These are phyloP conservation scores for Strongylocentrotus purpuratus DNA, from an alignment of 35 echinoderm and acorn worm species.

Conservation along the genomic window DNA sequence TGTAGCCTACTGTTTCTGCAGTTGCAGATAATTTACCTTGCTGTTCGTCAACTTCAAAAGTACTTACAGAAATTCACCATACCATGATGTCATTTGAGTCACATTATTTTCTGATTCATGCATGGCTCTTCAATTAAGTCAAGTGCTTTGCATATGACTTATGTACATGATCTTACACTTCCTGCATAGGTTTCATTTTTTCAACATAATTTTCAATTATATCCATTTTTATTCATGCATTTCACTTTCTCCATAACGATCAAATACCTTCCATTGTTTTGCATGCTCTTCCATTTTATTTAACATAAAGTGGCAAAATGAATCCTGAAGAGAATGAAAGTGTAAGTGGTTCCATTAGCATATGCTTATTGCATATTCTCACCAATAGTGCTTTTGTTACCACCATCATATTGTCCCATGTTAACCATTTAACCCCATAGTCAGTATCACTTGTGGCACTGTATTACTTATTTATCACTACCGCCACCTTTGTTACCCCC, in stretches of 20 bases:
- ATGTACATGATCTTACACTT: too few relatives aligned
- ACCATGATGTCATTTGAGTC: not conserved
- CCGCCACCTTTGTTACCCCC: not conserved
- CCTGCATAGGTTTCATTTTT: too few relatives aligned
- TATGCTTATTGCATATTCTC: not conserved
- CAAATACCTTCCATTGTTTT: not conserved
- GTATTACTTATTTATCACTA: not conserved
- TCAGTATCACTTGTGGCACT: not conserved
- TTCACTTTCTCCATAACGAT: not conserved
- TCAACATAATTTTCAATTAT: too few relatives aligned
- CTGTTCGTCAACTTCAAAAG: not conserved
- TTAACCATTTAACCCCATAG: not conserved
- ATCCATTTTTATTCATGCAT: not conserved
- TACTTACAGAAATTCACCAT: not conserved
- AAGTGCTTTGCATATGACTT: too few relatives aligned
- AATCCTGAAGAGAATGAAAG: slow-evolving; percentile 16
- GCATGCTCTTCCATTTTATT: slow-evolving; percentile 12
- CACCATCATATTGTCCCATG: not conserved
- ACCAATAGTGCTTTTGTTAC: not conserved
- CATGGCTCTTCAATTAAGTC: too few relatives aligned
- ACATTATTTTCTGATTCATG: not conserved
- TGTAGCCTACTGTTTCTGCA: not conserved
- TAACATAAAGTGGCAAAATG: slow-evolving; percentile 32
- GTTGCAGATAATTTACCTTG: not conserved
- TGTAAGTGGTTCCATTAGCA: slow-evolving; percentile 6